Percentiles rank a stretch among this genome's conserved stretches.
These are phyloP conservation scores for Perdita meconis DNA, from an alignment of 2,888 invertebrate species.

Conservation along the genomic window DNA sequence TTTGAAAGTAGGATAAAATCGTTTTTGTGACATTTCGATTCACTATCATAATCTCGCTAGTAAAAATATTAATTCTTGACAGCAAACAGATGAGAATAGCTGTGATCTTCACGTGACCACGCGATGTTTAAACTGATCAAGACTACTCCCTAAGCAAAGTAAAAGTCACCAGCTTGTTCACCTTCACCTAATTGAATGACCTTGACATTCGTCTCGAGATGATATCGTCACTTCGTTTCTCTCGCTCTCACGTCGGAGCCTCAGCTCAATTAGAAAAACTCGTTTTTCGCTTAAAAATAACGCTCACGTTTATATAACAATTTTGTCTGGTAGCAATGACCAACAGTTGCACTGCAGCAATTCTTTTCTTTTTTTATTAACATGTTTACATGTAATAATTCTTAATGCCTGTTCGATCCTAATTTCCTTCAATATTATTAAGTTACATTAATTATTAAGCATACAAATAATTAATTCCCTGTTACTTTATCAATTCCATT, in stretches of 20 bases:
- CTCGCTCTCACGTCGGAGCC: slow-evolving; percentile 10
- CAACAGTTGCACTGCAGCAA: background rate
- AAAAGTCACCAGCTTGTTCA: slow-evolving; percentile 76
- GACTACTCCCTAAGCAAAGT: slow-evolving; percentile 55
- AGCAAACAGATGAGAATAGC: background rate
- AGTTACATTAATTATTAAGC: slow-evolving; percentile 4
- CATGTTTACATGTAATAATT: slow-evolving; percentile 22
- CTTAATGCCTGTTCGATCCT: slow-evolving; percentile 15
- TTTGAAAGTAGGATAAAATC: background rate
- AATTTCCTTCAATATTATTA: slow-evolving; percentile 1
- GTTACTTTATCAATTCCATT: no score
- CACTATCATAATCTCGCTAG: slow-evolving; percentile 14
- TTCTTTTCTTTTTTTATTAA: slow-evolving; percentile 32
- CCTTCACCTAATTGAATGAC: slow-evolving; percentile 76
- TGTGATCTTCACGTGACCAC: slow-evolving; percentile 35
- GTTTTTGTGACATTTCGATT: slow-evolving; percentile 13
- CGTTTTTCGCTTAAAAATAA: background rate
- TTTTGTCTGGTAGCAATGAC: background rate
- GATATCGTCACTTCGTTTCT: slow-evolving; percentile 17
- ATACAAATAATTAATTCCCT: no score
- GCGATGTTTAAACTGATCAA: slow-evolving; percentile 41
- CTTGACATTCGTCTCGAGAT: slow-evolving; percentile 72
- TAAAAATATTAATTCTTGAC: slow-evolving; percentile 15
- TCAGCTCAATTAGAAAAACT: background rate
- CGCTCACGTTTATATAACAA: background rate